Percentiles rank a stretch among this genome's conserved stretches.
Evolutionary conservation across 2,888 invertebrate genomes (phyloP).

Genomic region (Stenurella melanura): DNA sequence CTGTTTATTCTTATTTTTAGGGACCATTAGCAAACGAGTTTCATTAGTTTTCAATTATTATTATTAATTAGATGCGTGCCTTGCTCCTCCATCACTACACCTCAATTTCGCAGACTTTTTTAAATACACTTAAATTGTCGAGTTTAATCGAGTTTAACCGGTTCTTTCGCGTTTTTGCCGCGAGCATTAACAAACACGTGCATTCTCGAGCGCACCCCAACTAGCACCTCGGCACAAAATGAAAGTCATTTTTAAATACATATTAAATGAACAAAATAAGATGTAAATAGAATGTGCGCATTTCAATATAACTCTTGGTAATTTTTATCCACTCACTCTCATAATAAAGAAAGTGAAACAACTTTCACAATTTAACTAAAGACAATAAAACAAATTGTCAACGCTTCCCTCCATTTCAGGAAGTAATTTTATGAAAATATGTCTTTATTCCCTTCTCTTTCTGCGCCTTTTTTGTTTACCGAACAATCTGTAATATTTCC

Average conservation of each 20-base stretch:
- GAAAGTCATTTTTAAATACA: too few species aligned
- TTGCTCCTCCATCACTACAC: too few species aligned
- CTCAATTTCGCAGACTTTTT: too few species aligned
- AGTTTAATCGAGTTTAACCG: too few species aligned
- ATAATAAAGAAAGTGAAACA: constrained; percentile 4
- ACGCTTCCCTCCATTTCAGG: constrained; percentile 26
- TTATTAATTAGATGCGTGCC: too few species aligned
- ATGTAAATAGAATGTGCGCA: neutral
- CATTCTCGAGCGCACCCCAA: neutral
- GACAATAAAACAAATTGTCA: constrained; percentile 38
- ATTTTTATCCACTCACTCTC: constrained; percentile 21
- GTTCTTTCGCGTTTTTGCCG: too few species aligned
- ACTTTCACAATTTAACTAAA: constrained; percentile 15
- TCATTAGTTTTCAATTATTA: too few species aligned
- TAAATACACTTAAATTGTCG: too few species aligned
- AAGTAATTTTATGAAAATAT: constrained; percentile 28
- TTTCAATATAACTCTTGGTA: constrained; percentile 20
- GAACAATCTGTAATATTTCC: constrained; percentile 14
- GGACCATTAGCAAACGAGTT: too few species aligned
- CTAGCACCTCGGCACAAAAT: too few species aligned
- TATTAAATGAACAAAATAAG: neutral
- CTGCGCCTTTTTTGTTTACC: constrained; percentile 7
- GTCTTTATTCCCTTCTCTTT: constrained; percentile 20
- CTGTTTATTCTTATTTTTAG: too few species aligned
- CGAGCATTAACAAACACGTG: too few species aligned